Base-by-base conservation (phyloP, 2,888 invertebrate species). In the Drosophila kokeensis region DNA sequence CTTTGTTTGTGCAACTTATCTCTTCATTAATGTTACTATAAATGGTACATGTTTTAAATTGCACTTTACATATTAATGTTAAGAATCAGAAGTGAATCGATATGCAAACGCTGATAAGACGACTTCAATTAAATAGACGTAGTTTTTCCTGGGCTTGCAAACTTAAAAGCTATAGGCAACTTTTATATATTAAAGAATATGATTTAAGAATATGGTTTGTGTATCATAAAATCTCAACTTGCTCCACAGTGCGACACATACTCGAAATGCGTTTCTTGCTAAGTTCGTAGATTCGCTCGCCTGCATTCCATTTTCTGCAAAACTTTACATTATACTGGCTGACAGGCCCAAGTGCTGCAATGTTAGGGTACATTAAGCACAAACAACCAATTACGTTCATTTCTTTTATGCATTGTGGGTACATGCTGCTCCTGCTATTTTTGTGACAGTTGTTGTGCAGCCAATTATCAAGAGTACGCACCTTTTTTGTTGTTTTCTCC, bases 361-460 rank as follows among this genome's bases (percentile, higher is more conserved):
- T 69, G 70, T 57, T 49, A 60, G 70, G 81, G 75, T 65, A 79
- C 87, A 81, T 89, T 83, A 83, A 68, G 69, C 74, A 74, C 76
- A 83, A 76, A 84, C 87, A 82, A 75, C 88, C 86, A 83, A 85
- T 87, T 80, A 85, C 76, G 73, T 67, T 79, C 55, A 54, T 76
- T 83, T 71, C 66, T 66, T 63, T 64, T 66, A 69, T 73, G 72
- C 65, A 38, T 52, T 42, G 1, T 32, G 24, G 61, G 42, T 36
- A 45, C 55, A 70, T 32, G 45, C 49, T 64, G 45, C 53, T 55
- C 27, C 55, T 69, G 40, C 27, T 38, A 54, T 52, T 29, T 21
- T 61, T 64, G 13, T 38, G 48, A 27, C 62, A 45, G 45, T 38
- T 64, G 15, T 55, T 57, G 63, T 76, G 48, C 69, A 50, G 73